Evolutionary conservation across 2,113 vertebrate genomes (phyloP).

Genomic region (Oostethus manadensis): DNA sequence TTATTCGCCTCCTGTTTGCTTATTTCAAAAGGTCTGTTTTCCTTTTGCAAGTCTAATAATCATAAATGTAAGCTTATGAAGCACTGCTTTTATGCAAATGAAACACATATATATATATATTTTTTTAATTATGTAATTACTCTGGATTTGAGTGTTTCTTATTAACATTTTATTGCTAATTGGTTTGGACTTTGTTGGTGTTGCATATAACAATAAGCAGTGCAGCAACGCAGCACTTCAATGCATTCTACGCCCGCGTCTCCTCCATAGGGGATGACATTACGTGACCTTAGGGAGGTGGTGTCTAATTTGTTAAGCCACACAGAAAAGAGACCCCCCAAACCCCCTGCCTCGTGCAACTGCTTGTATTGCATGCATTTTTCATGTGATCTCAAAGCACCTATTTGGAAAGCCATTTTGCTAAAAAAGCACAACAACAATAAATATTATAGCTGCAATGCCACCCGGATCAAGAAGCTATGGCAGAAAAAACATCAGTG

Average conservation of each 20-base stretch:
- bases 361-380: conserved; percentile 25
- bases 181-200: conserved; percentile 17
- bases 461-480: not conserved
- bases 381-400: conserved; percentile 16
- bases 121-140: conserved; percentile 36
- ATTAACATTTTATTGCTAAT: conserved; percentile 33
- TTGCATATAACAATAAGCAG: conserved; percentile 1
- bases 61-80: conserved; percentile 47
- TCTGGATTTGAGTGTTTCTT: conserved; percentile 14
- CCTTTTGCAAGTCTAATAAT: conserved; percentile 49
- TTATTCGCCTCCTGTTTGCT: conserved; percentile 30
- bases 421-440: conserved; percentile 1
- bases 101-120: conserved; percentile 37
- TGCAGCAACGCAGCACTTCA: not conserved
- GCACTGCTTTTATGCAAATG: conserved; percentile 31
- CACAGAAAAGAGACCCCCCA: conserved; percentile 19
- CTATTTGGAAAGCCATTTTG: conserved; percentile 12
- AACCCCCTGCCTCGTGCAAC: conserved; percentile 8
- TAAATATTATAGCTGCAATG: conserved; percentile 3
- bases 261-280: conserved; percentile 22
- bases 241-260: not conserved
- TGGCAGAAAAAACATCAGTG: not conserved
- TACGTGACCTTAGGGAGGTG: conserved; percentile 26
- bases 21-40: conserved; percentile 56
- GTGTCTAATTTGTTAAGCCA: conserved; percentile 31